A percentile compares a stretch with the other conserved stretches of the same genome.
These are phyloP conservation scores for Phasia obesa DNA, from an alignment of 2,888 invertebrate genomes.

Conservation along the genomic window DNA sequence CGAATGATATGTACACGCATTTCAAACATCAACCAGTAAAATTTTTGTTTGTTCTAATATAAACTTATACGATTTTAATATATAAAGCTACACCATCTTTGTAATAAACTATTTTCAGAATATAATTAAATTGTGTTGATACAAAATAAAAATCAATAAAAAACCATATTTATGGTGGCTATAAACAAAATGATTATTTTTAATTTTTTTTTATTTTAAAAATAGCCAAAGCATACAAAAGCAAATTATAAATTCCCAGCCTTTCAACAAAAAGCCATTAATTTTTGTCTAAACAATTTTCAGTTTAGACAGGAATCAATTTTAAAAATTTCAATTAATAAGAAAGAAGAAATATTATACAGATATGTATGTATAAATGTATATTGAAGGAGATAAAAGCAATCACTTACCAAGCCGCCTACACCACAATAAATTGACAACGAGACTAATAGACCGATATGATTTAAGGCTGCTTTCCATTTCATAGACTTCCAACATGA, in stretches of 20 bases:
- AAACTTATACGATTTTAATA: constrained; percentile 39
- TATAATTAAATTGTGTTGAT: constrained; percentile 48
- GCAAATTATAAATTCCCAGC: not conserved
- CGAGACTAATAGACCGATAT: constrained; percentile 88
- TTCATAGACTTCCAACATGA: constrained; percentile 83
- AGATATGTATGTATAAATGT: not conserved
- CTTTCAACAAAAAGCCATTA: constrained; percentile 28
- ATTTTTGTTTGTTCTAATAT: too few relatives aligned
- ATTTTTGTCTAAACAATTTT: constrained; percentile 37
- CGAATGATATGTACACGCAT: constrained; percentile 54
- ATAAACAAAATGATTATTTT: constrained; percentile 34
- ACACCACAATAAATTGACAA: constrained; percentile 90
- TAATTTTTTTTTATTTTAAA: constrained; percentile 27
- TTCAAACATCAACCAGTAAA: not conserved
- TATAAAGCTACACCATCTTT: not conserved
- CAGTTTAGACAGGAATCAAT: constrained; percentile 7
- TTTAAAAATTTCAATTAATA: constrained; percentile 27
- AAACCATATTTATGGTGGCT: constrained; percentile 14
- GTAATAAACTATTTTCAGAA: constrained; percentile 53
- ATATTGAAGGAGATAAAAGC: not conserved
- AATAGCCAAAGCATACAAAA: constrained; percentile 20
- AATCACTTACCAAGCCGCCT: constrained; percentile 89
- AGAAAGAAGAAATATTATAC: not conserved
- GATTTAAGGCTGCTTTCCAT: constrained; percentile 87
- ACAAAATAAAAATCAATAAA: constrained; percentile 15